Percentiles rank a stretch among this genome's conserved stretches.
These are phyloP conservation scores for Oreochromis niloticus DNA, from an alignment of 2,113 vertebrate genomes.

Conservation along the genomic window DNA sequence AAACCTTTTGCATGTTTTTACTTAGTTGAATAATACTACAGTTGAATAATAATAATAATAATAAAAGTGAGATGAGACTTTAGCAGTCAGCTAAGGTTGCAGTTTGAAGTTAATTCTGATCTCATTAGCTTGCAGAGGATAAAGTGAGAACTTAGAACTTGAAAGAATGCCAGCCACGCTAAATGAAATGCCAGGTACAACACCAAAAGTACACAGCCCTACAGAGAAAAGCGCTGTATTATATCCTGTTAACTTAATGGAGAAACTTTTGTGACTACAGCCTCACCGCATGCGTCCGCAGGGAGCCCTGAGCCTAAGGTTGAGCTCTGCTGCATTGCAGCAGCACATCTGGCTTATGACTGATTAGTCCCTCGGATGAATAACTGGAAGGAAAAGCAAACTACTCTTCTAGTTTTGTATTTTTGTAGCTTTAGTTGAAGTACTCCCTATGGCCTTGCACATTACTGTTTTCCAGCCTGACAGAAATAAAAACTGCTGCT, in stretches of 20 bases:
- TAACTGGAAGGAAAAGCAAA: neutral
- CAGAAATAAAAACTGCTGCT: neutral
- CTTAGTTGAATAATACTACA: neutral
- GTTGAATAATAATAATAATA: neutral
- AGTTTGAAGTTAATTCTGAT: neutral
- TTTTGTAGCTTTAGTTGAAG: slow-evolving; percentile 1
- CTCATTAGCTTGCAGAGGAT: neutral
- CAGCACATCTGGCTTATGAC: neutral
- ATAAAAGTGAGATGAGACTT: neutral
- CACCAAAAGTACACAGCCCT: neutral
- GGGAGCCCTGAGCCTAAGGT: slow-evolving; percentile 10
- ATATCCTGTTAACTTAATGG: neutral
- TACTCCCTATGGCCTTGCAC: neutral
- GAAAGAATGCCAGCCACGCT: neutral
- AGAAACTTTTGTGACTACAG: neutral
- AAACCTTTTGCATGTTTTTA: neutral
- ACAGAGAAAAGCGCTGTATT: slow-evolving; percentile 5
- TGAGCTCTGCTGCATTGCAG: slow-evolving; percentile 3
- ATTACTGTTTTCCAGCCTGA: neutral
- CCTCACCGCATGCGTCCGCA: neutral
- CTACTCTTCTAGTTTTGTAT: neutral
- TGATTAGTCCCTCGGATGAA: slow-evolving; percentile 22
- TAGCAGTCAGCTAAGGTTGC: neutral
- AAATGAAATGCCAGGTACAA: slow-evolving; percentile 11
- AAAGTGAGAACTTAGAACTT: neutral